A percentile compares a stretch with the other conserved stretches of the same genome.
These are phyloP conservation scores for Tinea semifulvella DNA, from an alignment of 2,888 invertebrate genomes.

Conservation along the genomic window DNA sequence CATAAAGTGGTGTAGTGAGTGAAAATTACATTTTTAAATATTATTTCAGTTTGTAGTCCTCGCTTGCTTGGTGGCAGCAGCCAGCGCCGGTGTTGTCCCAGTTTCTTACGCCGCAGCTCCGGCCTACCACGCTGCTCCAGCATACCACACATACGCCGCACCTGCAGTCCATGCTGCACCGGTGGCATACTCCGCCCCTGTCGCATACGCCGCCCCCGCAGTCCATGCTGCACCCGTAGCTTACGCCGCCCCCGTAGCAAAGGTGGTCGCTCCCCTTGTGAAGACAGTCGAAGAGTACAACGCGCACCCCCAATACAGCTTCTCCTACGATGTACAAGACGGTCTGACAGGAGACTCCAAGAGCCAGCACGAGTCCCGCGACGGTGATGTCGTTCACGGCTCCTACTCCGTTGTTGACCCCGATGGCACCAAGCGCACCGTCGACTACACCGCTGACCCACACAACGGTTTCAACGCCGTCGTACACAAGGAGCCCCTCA, in stretches of 20 bases:
- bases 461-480: slow-evolving; percentile 19
- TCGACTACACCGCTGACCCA: slow-evolving; percentile 39
- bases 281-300: slow-evolving; percentile 23
- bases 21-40: too few species aligned
- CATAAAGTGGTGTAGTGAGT: too few species aligned
- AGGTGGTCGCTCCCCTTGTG: slow-evolving; percentile 24
- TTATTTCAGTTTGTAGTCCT: slow-evolving; percentile 43
- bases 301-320: slow-evolving; percentile 64
- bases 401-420: slow-evolving; percentile 45
- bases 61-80: slow-evolving; percentile 43
- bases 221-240: slow-evolving; percentile 26
- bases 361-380: slow-evolving; percentile 51
- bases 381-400: slow-evolving; percentile 57
- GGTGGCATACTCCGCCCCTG: slow-evolving; percentile 20
- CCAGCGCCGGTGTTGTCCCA: slow-evolving; percentile 44
- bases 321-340: slow-evolving; percentile 30
- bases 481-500: slow-evolving; percentile 31
- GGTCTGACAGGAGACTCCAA: slow-evolving; percentile 37
- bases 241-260: slow-evolving; percentile 22
- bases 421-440: slow-evolving; percentile 36
- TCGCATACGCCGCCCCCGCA: slow-evolving; percentile 21
- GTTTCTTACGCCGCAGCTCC: slow-evolving; percentile 33
- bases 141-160: too few species aligned
- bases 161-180: slow-evolving; percentile 24
- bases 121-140: slow-evolving; percentile 24